A percentile compares a stretch with the other conserved stretches of the same genome.
Evolutionary conservation across 2,888 invertebrate genomes (phyloP).

Genomic region (Patella caerulea): DNA sequence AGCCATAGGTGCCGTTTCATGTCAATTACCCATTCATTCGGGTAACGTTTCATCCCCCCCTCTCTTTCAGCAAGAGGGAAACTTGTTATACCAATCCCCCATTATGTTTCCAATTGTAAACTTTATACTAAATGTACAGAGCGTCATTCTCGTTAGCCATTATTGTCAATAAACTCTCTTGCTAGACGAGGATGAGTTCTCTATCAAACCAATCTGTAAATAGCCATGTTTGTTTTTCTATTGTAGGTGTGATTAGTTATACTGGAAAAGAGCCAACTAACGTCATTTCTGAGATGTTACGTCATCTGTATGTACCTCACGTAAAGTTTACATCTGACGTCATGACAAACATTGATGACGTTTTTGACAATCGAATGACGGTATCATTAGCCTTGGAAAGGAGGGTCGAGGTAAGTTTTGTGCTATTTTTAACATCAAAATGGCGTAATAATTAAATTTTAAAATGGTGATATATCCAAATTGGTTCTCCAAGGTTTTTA

Average conservation of each 20-base stretch:
- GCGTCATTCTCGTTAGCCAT: too few species aligned
- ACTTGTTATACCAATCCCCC: too few species aligned
- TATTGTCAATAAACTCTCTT: too few species aligned
- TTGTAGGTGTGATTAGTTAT: constrained; percentile 38
- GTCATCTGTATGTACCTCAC: constrained; percentile 25
- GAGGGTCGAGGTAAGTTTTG: constrained; percentile 20
- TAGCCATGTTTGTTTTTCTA: not conserved
- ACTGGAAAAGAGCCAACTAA: constrained; percentile 28
- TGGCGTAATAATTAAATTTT: not conserved
- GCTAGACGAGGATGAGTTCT: too few species aligned
- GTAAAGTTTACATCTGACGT: constrained; percentile 25
- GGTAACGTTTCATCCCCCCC: too few species aligned
- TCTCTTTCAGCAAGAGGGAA: too few species aligned
- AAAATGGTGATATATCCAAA: not conserved
- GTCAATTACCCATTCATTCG: too few species aligned
- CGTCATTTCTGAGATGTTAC: constrained; percentile 26
- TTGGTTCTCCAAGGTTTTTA: not conserved
- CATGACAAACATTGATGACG: constrained; percentile 5
- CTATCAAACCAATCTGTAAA: too few species aligned
- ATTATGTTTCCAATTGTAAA: too few species aligned
- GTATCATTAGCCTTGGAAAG: constrained; percentile 1
- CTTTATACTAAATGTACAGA: too few species aligned
- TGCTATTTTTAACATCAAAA: not conserved
- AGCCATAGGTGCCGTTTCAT: too few species aligned
- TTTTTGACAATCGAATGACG: constrained; percentile 7